A percentile compares a stretch with the other conserved stretches of the same genome.
These are phyloP conservation scores for Diaperis boleti DNA, from an alignment of 2,888 invertebrate species.

Conservation along the genomic window DNA sequence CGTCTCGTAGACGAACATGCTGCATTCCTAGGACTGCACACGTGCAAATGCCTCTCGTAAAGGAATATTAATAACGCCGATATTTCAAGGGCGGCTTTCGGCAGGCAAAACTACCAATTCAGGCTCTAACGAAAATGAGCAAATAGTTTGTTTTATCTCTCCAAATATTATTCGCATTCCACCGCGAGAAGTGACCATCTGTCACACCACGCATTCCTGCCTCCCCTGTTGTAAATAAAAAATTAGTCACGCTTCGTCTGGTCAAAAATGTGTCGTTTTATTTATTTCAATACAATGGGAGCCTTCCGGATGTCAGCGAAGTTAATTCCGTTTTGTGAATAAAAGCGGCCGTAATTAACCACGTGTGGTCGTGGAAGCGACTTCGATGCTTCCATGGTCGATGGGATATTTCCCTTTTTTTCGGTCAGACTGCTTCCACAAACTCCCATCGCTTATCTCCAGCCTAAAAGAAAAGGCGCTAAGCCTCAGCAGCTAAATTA, in stretches of 20 bases:
- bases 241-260: constrained; percentile 29
- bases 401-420: no score
- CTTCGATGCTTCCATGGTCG: no score
- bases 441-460: no score
- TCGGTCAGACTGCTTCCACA: no score
- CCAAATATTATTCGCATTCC: constrained; percentile 14
- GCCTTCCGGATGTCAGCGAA: constrained; percentile 27
- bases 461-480: no score
- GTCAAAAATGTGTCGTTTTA: constrained; percentile 32
- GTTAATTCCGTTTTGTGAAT: constrained; percentile 32
- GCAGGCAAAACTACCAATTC: background rate
- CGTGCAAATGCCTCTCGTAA: constrained; percentile 17
- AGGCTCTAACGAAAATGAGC: background rate
- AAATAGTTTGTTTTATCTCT: background rate
- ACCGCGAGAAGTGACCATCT: constrained; percentile 5
- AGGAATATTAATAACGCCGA: constrained; percentile 16
- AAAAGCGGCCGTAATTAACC: constrained; percentile 20
- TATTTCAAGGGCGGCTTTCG: constrained; percentile 3
- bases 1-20: no score
- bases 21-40: constrained; percentile 4
- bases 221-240: constrained; percentile 27
- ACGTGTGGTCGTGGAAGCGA: no score
- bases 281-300: constrained; percentile 22
- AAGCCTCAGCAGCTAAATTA: no score
- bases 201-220: constrained; percentile 7